Conservation (phyloP, 2,113 vertebrate species). For the Suricata suricatta region DNA sequence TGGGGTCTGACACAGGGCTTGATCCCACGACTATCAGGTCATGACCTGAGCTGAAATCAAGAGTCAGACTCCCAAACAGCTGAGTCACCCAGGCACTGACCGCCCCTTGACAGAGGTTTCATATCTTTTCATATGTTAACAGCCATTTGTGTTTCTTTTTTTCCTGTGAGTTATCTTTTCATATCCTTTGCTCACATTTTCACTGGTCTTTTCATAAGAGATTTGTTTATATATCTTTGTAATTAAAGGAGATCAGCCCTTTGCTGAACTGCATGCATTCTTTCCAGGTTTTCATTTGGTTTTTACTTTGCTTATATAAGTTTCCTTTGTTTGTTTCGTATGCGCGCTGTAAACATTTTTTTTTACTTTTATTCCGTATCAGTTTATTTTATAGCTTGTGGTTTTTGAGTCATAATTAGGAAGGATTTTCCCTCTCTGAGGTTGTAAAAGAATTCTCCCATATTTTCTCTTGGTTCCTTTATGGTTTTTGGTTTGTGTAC, state of each 20-base stretch:
- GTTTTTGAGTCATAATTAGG: slow-evolving; percentile 14
- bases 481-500: not conserved
- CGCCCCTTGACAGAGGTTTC: not conserved
- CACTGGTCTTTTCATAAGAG: not conserved
- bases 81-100: too few species aligned
- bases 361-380: not conserved
- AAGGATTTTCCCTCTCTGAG: not conserved
- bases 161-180: not conserved
- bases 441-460: not conserved
- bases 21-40: too few species aligned
- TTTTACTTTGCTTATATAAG: not conserved
- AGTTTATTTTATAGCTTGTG: not conserved
- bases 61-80: too few species aligned
- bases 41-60: too few species aligned
- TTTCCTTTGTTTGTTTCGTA: not conserved
- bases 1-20: too few species aligned
- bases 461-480: not conserved
- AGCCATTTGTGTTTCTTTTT: not conserved
- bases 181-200: not conserved
- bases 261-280: not conserved
- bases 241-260: not conserved
- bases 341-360: not conserved
- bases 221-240: not conserved
- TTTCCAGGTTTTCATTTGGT: slow-evolving; percentile 26
- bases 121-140: not conserved